phyloP scores from a whole-genome alignment of 1,140 invertebrate genomes.

The Drosophila leontia region DNA sequence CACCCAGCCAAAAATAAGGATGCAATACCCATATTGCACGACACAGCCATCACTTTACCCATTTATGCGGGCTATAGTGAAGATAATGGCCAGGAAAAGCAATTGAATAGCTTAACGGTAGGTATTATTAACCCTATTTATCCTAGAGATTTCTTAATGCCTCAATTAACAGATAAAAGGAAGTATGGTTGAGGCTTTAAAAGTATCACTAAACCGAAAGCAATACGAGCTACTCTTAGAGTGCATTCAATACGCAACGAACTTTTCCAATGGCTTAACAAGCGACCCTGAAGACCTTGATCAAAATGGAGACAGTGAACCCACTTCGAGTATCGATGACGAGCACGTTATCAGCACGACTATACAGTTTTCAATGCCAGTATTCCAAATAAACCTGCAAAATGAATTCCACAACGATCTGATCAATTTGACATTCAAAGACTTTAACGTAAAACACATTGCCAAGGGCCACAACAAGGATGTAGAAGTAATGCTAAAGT shows the following conservation, averaged over 20 bases:
- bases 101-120: slow-evolving; percentile 59
- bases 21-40: slow-evolving; percentile 82
- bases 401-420: slow-evolving; percentile 86
- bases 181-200: slow-evolving; percentile 92
- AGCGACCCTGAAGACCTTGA: slow-evolving; percentile 36
- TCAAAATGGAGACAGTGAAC: slow-evolving; percentile 25
- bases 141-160: background rate
- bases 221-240: slow-evolving; percentile 96
- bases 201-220: slow-evolving; percentile 92
- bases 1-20: slow-evolving; percentile 73
- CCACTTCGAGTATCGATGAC: slow-evolving; percentile 25
- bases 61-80: slow-evolving; percentile 85
- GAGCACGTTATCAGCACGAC: slow-evolving; percentile 48
- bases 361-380: slow-evolving; percentile 90
- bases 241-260: slow-evolving; percentile 87
- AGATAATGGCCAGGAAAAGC: slow-evolving; percentile 68
- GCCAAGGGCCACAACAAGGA: slow-evolving; percentile 87
- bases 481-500: slow-evolving; percentile 91
- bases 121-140: background rate
- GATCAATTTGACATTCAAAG: slow-evolving; percentile 92
- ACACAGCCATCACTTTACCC: slow-evolving; percentile 90
- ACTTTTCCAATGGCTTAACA: slow-evolving; percentile 60
- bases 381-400: slow-evolving; percentile 91
- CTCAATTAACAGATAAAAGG: slow-evolving; percentile 88
- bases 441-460: slow-evolving; percentile 92